Conservation (phyloP, 2,797 vertebrate species). For the Avahi laniger region DNA sequence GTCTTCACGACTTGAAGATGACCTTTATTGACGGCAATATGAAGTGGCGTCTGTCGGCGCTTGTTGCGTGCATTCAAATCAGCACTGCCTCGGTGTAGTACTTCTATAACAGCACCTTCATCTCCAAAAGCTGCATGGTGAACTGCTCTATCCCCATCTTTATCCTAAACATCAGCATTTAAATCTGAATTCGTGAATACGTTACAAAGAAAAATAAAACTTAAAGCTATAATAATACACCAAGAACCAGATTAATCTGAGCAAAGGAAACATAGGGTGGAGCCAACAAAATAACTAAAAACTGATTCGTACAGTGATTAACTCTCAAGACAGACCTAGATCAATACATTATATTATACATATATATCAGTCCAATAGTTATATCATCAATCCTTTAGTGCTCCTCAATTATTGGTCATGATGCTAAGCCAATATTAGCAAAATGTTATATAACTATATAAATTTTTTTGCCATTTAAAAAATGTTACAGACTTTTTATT, state of each 20-base stretch:
- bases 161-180: slow-evolving; percentile 89
- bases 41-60: slow-evolving; percentile 96
- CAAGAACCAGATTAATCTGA: neutral
- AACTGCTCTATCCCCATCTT: slow-evolving; percentile 97
- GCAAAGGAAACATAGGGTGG: neutral
- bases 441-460: neutral
- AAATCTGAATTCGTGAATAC: slow-evolving; percentile 3
- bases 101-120: slow-evolving; percentile 98
- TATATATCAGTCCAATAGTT: neutral
- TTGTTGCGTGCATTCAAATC: slow-evolving; percentile 99
- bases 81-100: slow-evolving; percentile 95
- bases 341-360: neutral
- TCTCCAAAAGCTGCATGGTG: slow-evolving; percentile 98
- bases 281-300: neutral
- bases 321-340: neutral
- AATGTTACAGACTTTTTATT: neutral
- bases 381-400: neutral
- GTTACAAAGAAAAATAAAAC: slow-evolving; percentile 28
- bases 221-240: slow-evolving; percentile 3
- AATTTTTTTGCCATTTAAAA: neutral
- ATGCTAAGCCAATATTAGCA: neutral
- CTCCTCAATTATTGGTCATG: neutral
- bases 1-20: slow-evolving; percentile 99
- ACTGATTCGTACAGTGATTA: neutral
- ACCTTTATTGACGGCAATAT: slow-evolving; percentile 99